Evolutionary conservation across 2,888 invertebrate species (phyloP).

Genomic region (Napeogenes sylphis): DNA sequence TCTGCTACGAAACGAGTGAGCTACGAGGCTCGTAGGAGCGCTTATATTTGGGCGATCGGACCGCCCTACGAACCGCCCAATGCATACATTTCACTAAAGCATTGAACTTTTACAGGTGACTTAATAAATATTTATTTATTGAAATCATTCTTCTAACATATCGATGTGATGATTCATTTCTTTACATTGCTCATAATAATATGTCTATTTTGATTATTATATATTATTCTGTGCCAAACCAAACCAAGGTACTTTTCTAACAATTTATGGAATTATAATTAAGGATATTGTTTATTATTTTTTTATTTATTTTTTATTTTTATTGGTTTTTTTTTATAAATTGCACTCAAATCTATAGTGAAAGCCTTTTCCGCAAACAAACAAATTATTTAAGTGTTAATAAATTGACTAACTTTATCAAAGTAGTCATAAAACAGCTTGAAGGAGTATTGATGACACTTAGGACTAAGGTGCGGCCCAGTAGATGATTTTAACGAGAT

Average conservation of each 20-base stretch:
- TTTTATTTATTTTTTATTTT: too few relatives aligned
- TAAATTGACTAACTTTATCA: constrained; percentile 1
- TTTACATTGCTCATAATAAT: background rate
- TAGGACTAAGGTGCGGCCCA: too few relatives aligned
- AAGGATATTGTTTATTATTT: too few relatives aligned
- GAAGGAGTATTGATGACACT: constrained; percentile 9
- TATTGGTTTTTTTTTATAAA: too few relatives aligned
- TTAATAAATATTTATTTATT: constrained; percentile 18
- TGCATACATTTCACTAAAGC: constrained; percentile 29
- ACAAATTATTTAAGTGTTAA: constrained; percentile 5
- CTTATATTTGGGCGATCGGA: constrained; percentile 55
- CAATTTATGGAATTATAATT: too few relatives aligned
- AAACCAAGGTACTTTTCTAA: background rate
- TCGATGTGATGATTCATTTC: background rate
- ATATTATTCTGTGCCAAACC: background rate
- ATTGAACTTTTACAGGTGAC: constrained; percentile 4
- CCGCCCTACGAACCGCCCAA: constrained; percentile 49
- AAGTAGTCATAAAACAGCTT: constrained; percentile 12
- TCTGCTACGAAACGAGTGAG: constrained; percentile 42
- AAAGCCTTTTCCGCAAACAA: background rate
- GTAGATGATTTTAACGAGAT: too few relatives aligned
- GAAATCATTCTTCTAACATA: constrained; percentile 1
- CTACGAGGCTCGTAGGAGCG: constrained; percentile 41
- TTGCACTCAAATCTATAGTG: too few relatives aligned
- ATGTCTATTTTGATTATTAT: background rate